Base-by-base conservation (phyloP, 2,113 vertebrate genomes). In the Pluvialis apricaria region DNA sequence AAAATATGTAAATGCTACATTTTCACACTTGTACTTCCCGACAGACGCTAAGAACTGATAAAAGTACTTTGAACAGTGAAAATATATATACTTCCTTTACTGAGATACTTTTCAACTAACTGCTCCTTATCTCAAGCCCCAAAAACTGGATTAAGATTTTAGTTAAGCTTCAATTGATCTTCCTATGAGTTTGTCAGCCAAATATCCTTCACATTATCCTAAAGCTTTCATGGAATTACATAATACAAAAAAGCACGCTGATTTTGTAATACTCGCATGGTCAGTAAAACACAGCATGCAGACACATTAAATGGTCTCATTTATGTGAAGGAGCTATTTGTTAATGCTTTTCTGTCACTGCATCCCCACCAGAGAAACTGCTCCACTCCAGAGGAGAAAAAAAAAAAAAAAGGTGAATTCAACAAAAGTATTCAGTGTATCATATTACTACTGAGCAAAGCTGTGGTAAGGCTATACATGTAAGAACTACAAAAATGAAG, bases 341-440 rank as follows among this genome's bases (percentile, higher is more conserved):
- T 29, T 34, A 47, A 47, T 21, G 13, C 1, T 81, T 28, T 80
- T 86, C n/a, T n/a, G n/a, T n/a, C n/a, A n/a, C n/a, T n/a, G n/a
- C n/a, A n/a, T n/a, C n/a, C n/a, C 8, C 21, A 45, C 8, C 9
- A 62, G 17, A 66, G 26, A 69, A 83, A 86, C 15, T 28, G 6
- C 6, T 49, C 3, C 11, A 34, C 8, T 68, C 18, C 19, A 47
- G 9, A 34, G 14, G 0, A 15, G n/a, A n/a, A n/a, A 12, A 4
- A 72, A 14, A 47, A n/a, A 61, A 34, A 45, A n/a, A 32, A 6
- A 0, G 4, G 5, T 7, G 2, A 82, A 58, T 76, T 68, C 21
- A 82, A 55, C 19, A 45, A 4, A 66, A n/a, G 15, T 70, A 31
- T 36, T 71, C 66, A 54, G 7, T 25, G 16, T 55, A 73, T n/a